Percentiles rank a stretch among this genome's conserved stretches.
Evolutionary conservation across 2,888 invertebrate species (phyloP).

Genomic region (Gari tellinella): DNA sequence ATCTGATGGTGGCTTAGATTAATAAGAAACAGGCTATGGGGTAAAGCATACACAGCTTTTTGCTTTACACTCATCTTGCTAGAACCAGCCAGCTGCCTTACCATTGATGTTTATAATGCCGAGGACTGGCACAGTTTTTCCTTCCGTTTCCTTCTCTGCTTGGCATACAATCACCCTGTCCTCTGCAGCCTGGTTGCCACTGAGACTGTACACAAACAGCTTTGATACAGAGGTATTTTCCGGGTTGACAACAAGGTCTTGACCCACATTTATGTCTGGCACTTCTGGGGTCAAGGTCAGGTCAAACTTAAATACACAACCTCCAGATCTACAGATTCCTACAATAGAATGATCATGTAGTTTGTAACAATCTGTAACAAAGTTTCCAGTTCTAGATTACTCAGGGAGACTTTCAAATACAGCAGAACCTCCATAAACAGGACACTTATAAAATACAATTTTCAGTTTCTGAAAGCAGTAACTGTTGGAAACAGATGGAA

Average conservation of each 20-base stretch:
- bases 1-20: too few relatives aligned
- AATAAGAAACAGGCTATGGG: too few relatives aligned
- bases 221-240: conserved; percentile 42
- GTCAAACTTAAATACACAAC: conserved; percentile 52
- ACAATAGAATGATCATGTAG: neutral
- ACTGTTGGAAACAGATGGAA: too few relatives aligned
- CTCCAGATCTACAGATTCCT: conserved; percentile 70
- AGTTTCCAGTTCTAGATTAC: too few relatives aligned
- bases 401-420: too few relatives aligned
- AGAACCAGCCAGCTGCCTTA: too few relatives aligned
- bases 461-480: too few relatives aligned
- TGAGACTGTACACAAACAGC: conserved; percentile 62
- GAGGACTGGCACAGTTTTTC: conserved; percentile 11
- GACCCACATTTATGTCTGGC: conserved; percentile 15
- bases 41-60: too few relatives aligned
- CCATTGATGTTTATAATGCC: conserved; percentile 32
- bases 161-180: conserved; percentile 62
- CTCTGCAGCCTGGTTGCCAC: conserved; percentile 24
- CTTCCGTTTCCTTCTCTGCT: conserved; percentile 34
- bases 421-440: too few relatives aligned
- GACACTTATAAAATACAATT: too few relatives aligned
- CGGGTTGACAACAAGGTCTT: conserved; percentile 23
- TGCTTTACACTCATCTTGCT: too few relatives aligned
- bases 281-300: conserved; percentile 10
- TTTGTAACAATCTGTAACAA: neutral